Evolutionary conservation across 2,113 vertebrate species (phyloP).

Genomic region (Actenoides lindsayi): DNA sequence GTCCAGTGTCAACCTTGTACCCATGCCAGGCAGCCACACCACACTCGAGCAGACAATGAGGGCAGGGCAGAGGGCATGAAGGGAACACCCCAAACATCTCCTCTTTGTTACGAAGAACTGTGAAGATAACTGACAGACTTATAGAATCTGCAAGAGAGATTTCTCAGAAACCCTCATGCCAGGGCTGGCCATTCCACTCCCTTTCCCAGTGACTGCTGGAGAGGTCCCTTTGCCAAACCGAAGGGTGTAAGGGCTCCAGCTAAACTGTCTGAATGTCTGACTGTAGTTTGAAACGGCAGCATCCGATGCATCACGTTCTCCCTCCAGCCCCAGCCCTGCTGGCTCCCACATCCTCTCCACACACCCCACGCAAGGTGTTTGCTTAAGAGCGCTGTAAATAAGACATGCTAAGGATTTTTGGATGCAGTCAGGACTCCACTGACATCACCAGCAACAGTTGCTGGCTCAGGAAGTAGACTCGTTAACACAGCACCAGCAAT

Average conservation of each 20-base stretch:
- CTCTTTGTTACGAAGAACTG: not conserved
- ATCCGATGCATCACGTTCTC: not conserved
- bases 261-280: not conserved
- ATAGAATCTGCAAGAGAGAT: not conserved
- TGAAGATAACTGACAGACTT: not conserved
- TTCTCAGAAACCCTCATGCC: not conserved
- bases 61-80: not conserved
- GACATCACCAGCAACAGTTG: not conserved
- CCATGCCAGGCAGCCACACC: too few species aligned
- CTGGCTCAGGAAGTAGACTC: not conserved
- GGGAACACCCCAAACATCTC: not conserved
- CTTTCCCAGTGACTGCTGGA: not conserved
- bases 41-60: not conserved
- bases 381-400: not conserved
- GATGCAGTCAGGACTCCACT: not conserved
- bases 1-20: accelerated
- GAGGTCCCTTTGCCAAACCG: not conserved
- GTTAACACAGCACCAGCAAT: not conserved
- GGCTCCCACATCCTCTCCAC: not conserved
- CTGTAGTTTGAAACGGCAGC: not conserved
- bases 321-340: not conserved
- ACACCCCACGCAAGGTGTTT: not conserved
- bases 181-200: not conserved
- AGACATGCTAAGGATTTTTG: not conserved
- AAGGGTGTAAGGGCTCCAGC: not conserved